phyloP scores from a whole-genome alignment of 2,113 vertebrate species.

The Chrysochloris asiatica region DNA sequence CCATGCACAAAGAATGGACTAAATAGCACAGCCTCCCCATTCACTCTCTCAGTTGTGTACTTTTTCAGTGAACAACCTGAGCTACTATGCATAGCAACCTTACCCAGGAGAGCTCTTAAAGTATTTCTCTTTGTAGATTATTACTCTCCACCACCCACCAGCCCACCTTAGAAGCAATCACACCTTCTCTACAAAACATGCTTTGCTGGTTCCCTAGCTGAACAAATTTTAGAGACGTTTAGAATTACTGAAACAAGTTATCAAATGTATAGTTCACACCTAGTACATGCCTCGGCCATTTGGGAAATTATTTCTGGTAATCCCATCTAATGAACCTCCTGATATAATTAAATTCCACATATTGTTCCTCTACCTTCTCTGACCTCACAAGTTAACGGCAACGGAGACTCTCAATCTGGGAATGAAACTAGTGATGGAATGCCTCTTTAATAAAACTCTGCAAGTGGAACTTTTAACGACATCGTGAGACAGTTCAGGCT shows the following conservation, averaged over 20 bases:
- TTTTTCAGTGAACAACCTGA: not conserved
- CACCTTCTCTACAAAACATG: not conserved
- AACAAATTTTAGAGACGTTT: not conserved
- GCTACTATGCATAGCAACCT: not conserved
- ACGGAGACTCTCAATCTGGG: not conserved
- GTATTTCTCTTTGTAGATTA: not conserved
- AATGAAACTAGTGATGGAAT: constrained; percentile 43
- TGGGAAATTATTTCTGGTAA: not conserved
- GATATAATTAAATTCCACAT: constrained; percentile 64
- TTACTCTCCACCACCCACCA: not conserved
- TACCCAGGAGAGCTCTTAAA: not conserved
- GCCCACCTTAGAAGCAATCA: no score
- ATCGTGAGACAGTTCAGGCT: not conserved
- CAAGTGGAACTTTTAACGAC: constrained; percentile 24
- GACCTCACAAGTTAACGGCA: not conserved
- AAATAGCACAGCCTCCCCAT: not conserved
- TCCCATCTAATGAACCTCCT: constrained; percentile 51
- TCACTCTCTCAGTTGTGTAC: not conserved
- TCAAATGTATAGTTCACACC: not conserved
- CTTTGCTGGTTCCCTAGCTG: not conserved
- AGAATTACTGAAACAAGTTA: not conserved
- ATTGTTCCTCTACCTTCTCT: constrained; percentile 28
- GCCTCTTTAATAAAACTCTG: constrained; percentile 51
- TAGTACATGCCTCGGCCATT: not conserved
- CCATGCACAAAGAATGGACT: not conserved